Evolutionary conservation across 2,888 invertebrate species (phyloP).

Genomic region (Beris morrisii): DNA sequence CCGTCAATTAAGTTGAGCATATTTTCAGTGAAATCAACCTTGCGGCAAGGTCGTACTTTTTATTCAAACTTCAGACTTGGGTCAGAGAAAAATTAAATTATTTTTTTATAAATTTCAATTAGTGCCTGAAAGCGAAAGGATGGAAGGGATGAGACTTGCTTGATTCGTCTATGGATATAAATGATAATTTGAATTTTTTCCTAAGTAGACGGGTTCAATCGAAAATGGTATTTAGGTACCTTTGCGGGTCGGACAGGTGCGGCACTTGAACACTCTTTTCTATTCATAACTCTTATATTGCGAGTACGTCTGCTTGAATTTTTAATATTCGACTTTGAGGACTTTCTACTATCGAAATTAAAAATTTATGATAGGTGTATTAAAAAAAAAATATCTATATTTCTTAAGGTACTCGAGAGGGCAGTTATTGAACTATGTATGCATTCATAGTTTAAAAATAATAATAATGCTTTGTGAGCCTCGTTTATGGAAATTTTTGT

Average conservation of each 20-base stretch:
- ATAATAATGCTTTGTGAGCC: too few relatives aligned
- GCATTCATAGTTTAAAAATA: too few relatives aligned
- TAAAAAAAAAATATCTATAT: too few relatives aligned
- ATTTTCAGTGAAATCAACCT: slow-evolving; percentile 6
- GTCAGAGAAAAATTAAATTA: not conserved
- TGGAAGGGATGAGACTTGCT: too few relatives aligned
- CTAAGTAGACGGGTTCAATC: not conserved
- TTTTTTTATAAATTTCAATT: not conserved
- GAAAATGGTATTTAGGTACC: not conserved
- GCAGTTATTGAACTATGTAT: too few relatives aligned
- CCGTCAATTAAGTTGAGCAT: too few relatives aligned
- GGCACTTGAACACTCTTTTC: slow-evolving; percentile 18
- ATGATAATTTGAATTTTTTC: slow-evolving; percentile 5
- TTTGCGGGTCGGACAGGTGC: slow-evolving; percentile 16
- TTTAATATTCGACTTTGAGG: too few relatives aligned
- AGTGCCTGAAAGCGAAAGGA: not conserved
- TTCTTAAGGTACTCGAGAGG: too few relatives aligned
- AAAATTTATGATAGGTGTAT: too few relatives aligned
- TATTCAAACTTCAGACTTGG: slow-evolving; percentile 4
- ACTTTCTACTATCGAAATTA: too few relatives aligned
- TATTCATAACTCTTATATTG: not conserved
- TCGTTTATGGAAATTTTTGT: too few relatives aligned
- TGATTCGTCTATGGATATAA: not conserved
- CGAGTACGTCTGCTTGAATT: too few relatives aligned
- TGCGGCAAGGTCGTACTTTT: slow-evolving; percentile 2